Conservation (phyloP, 2,797 vertebrate genomes). For the Orestias chungarensis region DNA sequence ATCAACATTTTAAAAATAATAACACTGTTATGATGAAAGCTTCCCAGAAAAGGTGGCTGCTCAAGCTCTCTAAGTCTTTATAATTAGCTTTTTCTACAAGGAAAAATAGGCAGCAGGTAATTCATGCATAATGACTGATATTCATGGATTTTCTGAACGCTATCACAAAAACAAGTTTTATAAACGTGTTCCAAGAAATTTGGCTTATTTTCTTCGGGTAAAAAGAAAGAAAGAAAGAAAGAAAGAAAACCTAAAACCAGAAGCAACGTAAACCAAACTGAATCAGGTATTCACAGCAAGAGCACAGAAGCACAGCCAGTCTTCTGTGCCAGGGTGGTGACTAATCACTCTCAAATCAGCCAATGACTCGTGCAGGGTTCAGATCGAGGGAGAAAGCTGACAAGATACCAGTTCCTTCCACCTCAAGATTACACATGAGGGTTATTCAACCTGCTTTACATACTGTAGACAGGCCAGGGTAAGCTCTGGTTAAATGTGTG, state of each 20-base stretch:
- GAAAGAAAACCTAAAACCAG: conserved; percentile 20
- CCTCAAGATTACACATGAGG: conserved; percentile 38
- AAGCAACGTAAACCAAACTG: conserved; percentile 22
- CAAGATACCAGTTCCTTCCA: conserved; percentile 50
- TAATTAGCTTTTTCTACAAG: conserved; percentile 28
- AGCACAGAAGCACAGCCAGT: conserved; percentile 34
- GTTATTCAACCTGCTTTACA: conserved; percentile 49
- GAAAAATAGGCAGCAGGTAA: neutral
- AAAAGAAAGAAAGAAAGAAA: too few species aligned
- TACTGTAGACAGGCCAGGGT: conserved; percentile 25
- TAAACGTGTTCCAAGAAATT: conserved; percentile 20
- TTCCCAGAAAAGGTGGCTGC: conserved; percentile 14
- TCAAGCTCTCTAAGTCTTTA: conserved; percentile 20
- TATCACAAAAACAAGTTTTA: conserved; percentile 16
- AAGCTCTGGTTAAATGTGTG: conserved; percentile 30
- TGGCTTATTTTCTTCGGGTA: too few species aligned
- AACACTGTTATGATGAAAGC: conserved; percentile 36
- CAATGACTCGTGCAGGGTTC: conserved; percentile 69
- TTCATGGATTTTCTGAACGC: neutral
- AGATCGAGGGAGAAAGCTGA: conserved; percentile 46
- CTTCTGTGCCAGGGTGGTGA: conserved; percentile 55
- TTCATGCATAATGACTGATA: conserved; percentile 2
- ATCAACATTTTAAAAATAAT: conserved; percentile 44
- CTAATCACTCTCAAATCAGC: conserved; percentile 66
- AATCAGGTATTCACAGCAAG: conserved; percentile 45